Base-by-base conservation (phyloP, 2,888 invertebrate species). In the Heliconius sara region DNA sequence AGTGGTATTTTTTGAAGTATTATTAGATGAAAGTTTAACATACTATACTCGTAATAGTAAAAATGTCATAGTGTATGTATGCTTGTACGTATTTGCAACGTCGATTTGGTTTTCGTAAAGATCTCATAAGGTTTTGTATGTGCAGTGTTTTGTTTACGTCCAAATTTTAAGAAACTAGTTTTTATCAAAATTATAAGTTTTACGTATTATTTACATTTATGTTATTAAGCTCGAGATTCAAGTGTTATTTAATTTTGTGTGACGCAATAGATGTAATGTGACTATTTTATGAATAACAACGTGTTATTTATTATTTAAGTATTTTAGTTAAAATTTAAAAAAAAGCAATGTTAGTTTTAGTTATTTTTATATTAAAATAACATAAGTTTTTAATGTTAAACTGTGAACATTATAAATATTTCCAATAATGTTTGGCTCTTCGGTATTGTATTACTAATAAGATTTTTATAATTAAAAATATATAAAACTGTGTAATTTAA, bases 141-240 rank as follows among this genome's bases (percentile, higher is more conserved):
- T 95, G 95, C 93, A 95, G 95, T 94, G 95, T 95, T 95, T 93
- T 95, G 92, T 94, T 95, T 92, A 93, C 93, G 91, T 92, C 94
- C 88, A 95, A 95, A 95, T 94, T 95, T 95, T 95, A 94, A 92
- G 86, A 89, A 92, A 89, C 88, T 89, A 88, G 86, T 87, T 84
- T 47, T 57, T 88, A 87, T 88, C 86, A 88, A 88, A 85, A 88
- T 89, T 88, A 88, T 87, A 90, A 86, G 85, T 84, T 87, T 87
- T 87, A 88, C 85, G 30, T 78, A 74, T 85, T 86, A 84, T 84
- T 84, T 89, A 87, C 43, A 65, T 86, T 88, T 87, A 86, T 85
- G 85, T 87, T 86, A 89, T 90, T 34, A 34, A 34, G 86, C 78
- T 90, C 91, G 85, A 87, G 89, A 89, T 85, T 89, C 86, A 84